A percentile compares a stretch with the other conserved stretches of the same genome.
phyloP scores from a whole-genome alignment of 1,140 invertebrate species.

The Hycleus cichorii region DNA sequence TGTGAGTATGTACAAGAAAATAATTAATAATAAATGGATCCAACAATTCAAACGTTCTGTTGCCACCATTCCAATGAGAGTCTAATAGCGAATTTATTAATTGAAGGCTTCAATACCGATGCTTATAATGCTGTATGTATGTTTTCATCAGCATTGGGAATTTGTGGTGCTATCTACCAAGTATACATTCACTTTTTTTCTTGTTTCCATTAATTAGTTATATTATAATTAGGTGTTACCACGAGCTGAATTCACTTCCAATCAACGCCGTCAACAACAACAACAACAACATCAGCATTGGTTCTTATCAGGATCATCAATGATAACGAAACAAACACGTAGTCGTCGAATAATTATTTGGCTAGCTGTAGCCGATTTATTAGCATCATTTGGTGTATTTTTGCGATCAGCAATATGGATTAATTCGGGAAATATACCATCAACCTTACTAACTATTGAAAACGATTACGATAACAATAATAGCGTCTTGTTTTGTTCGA shows the following conservation, averaged over 20 bases:
- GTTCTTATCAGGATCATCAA: too few relatives aligned
- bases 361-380: slow-evolving; percentile 67
- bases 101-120: slow-evolving; percentile 61
- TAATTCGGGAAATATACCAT: slow-evolving; percentile 55
- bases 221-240: slow-evolving; percentile 41
- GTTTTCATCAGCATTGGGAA: slow-evolving; percentile 61
- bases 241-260: slow-evolving; percentile 30
- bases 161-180: slow-evolving; percentile 67
- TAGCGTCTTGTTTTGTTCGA: slow-evolving; percentile 62
- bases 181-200: slow-evolving; percentile 39
- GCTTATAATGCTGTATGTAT: slow-evolving; percentile 66
- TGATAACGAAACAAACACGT: slow-evolving; percentile 25
- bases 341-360: slow-evolving; percentile 66
- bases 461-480: slow-evolving; percentile 45
- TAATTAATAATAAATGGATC: slow-evolving; percentile 42
- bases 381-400: slow-evolving; percentile 68
- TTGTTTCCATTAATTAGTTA: background rate
- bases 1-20: too few relatives aligned
- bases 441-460: slow-evolving; percentile 13
- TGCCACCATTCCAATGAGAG: slow-evolving; percentile 59
- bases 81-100: slow-evolving; percentile 52
- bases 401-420: slow-evolving; percentile 64
- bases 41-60: slow-evolving; percentile 72
- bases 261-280: slow-evolving; percentile 46
- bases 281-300: too few relatives aligned